Conservation (phyloP, 2,797 vertebrate species). For the Aratinga solstitialis region DNA sequence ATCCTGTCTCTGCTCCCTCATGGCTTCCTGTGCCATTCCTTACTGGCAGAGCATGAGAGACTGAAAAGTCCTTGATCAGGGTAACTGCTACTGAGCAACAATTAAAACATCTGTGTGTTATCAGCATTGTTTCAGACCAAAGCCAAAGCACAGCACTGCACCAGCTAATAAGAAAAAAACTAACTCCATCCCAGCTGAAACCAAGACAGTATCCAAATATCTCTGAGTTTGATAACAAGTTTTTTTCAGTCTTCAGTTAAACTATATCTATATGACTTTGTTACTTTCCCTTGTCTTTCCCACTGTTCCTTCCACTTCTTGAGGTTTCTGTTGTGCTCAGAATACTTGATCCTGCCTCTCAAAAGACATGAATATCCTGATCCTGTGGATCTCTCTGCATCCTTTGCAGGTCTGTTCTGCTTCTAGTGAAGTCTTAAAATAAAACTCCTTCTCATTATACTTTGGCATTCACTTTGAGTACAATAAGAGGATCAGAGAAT, state of each 20-base stretch:
- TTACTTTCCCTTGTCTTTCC: background rate
- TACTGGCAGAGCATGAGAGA: background rate
- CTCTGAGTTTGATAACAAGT: background rate
- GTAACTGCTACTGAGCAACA: background rate
- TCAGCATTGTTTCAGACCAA: background rate
- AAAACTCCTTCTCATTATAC: background rate
- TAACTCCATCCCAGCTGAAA: background rate
- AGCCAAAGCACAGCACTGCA: background rate
- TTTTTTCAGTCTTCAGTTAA: background rate
- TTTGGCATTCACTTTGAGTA: background rate
- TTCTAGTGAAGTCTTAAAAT: background rate
- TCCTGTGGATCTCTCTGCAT: accelerated
- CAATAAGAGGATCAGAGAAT: background rate
- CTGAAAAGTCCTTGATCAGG: background rate
- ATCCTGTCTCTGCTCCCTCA: background rate
- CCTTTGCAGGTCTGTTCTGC: background rate
- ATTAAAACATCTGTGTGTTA: background rate
- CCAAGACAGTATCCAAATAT: background rate
- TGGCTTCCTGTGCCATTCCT: background rate
- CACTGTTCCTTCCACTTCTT: background rate
- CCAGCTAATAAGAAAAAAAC: background rate
- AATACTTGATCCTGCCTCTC: background rate
- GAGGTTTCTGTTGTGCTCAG: background rate
- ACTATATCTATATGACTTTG: background rate
- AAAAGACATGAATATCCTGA: background rate